A percentile compares a stretch with the other conserved stretches of the same genome.
Evolutionary conservation across 2,888 invertebrate genomes (phyloP).

Genomic region (Siphonodentalium dalli): DNA sequence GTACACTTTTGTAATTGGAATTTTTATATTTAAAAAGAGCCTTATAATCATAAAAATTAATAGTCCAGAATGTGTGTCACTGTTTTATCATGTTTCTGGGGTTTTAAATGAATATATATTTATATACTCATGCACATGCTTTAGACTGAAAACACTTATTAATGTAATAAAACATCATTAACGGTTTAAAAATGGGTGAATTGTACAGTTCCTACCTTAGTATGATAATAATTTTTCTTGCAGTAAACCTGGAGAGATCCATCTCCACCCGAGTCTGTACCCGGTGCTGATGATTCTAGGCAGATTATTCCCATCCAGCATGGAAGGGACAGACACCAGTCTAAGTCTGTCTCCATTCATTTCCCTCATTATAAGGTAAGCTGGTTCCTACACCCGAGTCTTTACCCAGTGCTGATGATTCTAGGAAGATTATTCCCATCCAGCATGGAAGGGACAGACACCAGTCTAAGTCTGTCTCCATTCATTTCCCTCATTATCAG

Average conservation of each 20-base stretch:
- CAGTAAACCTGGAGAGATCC: constrained; percentile 16
- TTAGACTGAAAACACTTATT: background rate
- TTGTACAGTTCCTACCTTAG: too few species aligned
- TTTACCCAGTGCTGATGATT: constrained; percentile 81
- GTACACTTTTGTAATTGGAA: too few species aligned
- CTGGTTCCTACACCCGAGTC: constrained; percentile 70
- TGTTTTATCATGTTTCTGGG: too few species aligned
- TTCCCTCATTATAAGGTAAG: constrained; percentile 69
- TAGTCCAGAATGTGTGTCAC: too few species aligned
- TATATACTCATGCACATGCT: background rate
- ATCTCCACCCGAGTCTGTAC: constrained; percentile 73
- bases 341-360: constrained; percentile 75
- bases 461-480: constrained; percentile 73
- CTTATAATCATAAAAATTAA: too few species aligned
- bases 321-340: constrained; percentile 76
- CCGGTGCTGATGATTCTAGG: constrained; percentile 80
- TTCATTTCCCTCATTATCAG: constrained; percentile 73
- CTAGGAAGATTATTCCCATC: constrained; percentile 81
- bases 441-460: constrained; percentile 75
- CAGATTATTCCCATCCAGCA: constrained; percentile 78
- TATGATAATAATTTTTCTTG: too few species aligned
- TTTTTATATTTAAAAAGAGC: too few species aligned
- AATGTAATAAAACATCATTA: too few species aligned
- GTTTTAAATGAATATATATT: too few species aligned
- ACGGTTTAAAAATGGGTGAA: too few species aligned